Evolutionary conservation across 2,113 vertebrate genomes (phyloP).

Genomic region (Cisticola juncidis): DNA sequence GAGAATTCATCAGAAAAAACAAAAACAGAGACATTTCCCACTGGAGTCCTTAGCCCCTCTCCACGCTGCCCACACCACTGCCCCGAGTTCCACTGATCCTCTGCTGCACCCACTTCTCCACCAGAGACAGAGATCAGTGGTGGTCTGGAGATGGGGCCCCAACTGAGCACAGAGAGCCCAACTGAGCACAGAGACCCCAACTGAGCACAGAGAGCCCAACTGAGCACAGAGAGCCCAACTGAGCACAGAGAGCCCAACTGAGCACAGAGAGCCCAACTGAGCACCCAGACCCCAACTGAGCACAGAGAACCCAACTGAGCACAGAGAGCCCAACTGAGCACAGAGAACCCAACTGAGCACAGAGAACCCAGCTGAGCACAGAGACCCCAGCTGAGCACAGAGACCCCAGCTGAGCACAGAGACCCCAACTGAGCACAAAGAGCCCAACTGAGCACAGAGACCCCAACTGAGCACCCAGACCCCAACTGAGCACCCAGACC

Average conservation of each 20-base stretch:
- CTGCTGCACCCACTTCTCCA: background rate
- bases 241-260: background rate
- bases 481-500: background rate
- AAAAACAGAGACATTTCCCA: conserved; percentile 11
- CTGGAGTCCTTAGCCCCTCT: background rate
- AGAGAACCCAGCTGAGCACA: background rate
- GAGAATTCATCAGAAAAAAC: conserved; percentile 58
- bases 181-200: background rate
- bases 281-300: background rate
- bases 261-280: background rate
- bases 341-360: too few species aligned
- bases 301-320: too few species aligned
- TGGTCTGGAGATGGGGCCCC: background rate
- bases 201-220: background rate
- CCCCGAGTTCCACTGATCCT: background rate
- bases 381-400: background rate
- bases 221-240: background rate
- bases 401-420: background rate
- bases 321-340: background rate
- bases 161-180: background rate
- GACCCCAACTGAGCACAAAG: too few species aligned
- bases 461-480: background rate
- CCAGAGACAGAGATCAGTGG: rapidly evolving
- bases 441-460: background rate
- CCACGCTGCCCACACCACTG: background rate